These are phyloP conservation scores for Halotydeus destructor DNA, from an alignment of 1,140 invertebrate species.

Conservation along the genomic window DNA sequence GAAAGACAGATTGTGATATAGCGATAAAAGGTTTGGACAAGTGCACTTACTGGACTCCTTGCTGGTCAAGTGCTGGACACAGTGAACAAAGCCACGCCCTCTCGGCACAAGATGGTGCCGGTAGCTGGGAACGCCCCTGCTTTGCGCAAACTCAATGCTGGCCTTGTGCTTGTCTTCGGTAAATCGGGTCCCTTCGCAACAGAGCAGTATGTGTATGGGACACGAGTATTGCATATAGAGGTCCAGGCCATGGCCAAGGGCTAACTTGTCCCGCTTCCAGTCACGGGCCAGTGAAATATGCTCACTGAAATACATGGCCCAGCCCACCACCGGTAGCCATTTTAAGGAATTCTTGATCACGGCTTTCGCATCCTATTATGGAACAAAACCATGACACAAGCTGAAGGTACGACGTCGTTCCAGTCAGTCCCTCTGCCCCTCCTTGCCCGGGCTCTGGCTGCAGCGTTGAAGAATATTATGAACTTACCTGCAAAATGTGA, in stretches of 20 bases:
- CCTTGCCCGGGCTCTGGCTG: background rate
- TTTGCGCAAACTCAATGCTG: slow-evolving; percentile 62
- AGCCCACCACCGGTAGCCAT: slow-evolving; percentile 78
- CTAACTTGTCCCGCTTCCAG: slow-evolving; percentile 65
- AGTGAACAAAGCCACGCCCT: slow-evolving; percentile 54
- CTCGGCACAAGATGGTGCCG: slow-evolving; percentile 81
- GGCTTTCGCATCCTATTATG: too few species aligned
- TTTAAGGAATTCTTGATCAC: slow-evolving; percentile 79
- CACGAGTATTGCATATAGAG: slow-evolving; percentile 65
- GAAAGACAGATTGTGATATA: slow-evolving; percentile 1
- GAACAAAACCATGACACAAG: too few species aligned
- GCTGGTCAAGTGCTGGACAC: slow-evolving; percentile 15
- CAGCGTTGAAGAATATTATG: background rate
- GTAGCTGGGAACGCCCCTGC: slow-evolving; percentile 58
- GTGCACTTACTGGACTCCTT: slow-evolving; percentile 10
- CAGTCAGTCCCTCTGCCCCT: too few species aligned
- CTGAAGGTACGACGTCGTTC: too few species aligned
- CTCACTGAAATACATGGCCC: slow-evolving; percentile 83
- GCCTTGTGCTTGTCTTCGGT: slow-evolving; percentile 64
- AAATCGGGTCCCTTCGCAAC: slow-evolving; percentile 82
- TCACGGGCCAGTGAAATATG: slow-evolving; percentile 75
- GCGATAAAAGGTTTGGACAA: background rate
- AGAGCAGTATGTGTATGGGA: slow-evolving; percentile 69
- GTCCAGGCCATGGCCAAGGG: slow-evolving; percentile 52
- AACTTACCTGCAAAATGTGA: slow-evolving; percentile 48